Percentiles rank a stretch among this genome's conserved stretches.
Evolutionary conservation across 2,113 vertebrate genomes (phyloP).

Genomic region (Pangasianodon hypophthalmus): DNA sequence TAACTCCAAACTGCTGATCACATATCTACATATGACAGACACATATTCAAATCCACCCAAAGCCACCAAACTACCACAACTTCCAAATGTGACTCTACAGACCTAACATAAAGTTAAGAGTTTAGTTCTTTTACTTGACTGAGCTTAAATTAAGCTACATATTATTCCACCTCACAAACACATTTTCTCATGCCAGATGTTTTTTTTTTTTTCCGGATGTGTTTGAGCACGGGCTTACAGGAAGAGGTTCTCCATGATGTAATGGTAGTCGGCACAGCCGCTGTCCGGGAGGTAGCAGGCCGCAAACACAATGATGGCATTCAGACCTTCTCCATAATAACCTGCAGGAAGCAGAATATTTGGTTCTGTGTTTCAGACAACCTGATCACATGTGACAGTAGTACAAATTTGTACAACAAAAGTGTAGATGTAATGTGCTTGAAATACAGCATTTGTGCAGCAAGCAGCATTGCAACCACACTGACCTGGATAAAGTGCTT

Average conservation of each 20-base stretch:
- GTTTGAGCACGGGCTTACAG: constrained; percentile 80
- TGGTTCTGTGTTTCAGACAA: background rate
- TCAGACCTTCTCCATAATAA: constrained; percentile 89
- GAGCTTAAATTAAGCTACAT: background rate
- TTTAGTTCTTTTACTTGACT: background rate
- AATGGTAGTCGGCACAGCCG: constrained; percentile 88
- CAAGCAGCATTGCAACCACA: background rate
- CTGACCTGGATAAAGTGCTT: background rate
- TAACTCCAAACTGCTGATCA: constrained; percentile 94
- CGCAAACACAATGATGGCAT: constrained; percentile 97
- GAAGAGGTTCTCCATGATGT: constrained; percentile 99
- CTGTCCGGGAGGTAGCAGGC: constrained; percentile 97
- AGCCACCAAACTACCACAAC: background rate
- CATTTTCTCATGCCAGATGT: background rate
- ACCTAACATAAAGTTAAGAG: background rate
- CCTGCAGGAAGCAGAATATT: constrained; percentile 72
- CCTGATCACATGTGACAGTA: background rate
- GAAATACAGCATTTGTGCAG: background rate
- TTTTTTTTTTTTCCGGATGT: background rate
- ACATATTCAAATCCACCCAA: background rate
- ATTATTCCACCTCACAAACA: background rate
- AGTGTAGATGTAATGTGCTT: background rate
- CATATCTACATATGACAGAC: constrained; percentile 77
- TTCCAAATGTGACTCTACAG: background rate
- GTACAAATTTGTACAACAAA: background rate